phyloP scores from a whole-genome alignment of 2,797 vertebrate species.

The Dallia pectoralis region DNA sequence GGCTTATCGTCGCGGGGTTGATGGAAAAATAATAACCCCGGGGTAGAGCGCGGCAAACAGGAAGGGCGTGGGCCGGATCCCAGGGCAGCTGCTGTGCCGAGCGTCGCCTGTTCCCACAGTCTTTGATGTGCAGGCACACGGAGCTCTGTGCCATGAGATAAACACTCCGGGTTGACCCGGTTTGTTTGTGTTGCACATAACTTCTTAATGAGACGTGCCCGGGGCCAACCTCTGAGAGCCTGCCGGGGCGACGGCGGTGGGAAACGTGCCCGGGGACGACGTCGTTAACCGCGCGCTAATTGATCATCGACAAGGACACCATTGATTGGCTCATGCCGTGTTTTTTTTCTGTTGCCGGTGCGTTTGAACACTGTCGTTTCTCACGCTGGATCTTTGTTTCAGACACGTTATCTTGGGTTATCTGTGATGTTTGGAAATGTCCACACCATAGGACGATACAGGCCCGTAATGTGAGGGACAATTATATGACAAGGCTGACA shows the following conservation, averaged over 20 bases:
- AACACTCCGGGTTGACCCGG: slow-evolving; percentile 65
- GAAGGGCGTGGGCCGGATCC: slow-evolving; percentile 87
- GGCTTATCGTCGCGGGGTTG: slow-evolving; percentile 57
- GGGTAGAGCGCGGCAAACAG: slow-evolving; percentile 76
- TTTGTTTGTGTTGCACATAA: slow-evolving; percentile 72
- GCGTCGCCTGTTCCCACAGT: slow-evolving; percentile 77
- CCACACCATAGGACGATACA: neutral
- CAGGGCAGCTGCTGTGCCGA: slow-evolving; percentile 74
- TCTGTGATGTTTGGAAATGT: neutral
- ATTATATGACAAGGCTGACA: neutral
- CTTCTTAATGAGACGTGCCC: slow-evolving; percentile 61
- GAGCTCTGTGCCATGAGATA: slow-evolving; percentile 76
- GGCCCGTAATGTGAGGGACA: neutral
- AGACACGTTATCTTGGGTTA: neutral
- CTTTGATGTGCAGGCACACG: slow-evolving; percentile 78
- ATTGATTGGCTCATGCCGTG: slow-evolving; percentile 16
- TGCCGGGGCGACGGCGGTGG: slow-evolving; percentile 41
- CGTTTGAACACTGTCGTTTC: slow-evolving; percentile 10
- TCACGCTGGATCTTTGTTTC: slow-evolving; percentile 6
- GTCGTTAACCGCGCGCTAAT: slow-evolving; percentile 31
- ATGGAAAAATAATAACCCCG: slow-evolving; percentile 77
- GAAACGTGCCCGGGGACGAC: slow-evolving; percentile 32
- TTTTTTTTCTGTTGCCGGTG: no score
- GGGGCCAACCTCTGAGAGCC: slow-evolving; percentile 30
- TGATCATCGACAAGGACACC: slow-evolving; percentile 28